Conservation (phyloP, 2,888 invertebrate species). For the Tipula confusa region DNA sequence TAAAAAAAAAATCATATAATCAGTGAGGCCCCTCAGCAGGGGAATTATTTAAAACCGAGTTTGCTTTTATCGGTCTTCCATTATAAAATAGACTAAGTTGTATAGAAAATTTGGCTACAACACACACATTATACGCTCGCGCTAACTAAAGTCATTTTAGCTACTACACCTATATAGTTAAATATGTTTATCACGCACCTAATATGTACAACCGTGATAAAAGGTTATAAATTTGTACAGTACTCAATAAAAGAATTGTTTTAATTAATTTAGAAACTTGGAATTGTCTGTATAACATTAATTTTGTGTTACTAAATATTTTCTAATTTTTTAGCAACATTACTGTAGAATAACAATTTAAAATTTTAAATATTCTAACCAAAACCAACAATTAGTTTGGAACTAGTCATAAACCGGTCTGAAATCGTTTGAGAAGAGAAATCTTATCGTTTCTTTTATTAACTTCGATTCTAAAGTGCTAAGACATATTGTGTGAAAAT, state of each 20-base stretch:
- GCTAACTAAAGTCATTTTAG: neutral
- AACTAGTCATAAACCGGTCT: too few relatives aligned
- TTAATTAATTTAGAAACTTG: conserved; percentile 20
- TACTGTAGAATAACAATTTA: neutral
- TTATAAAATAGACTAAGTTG: neutral
- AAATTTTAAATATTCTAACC: too few relatives aligned
- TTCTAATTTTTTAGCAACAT: neutral
- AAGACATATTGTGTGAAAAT: too few relatives aligned
- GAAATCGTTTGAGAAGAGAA: too few relatives aligned
- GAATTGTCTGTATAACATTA: neutral
- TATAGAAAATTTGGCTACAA: neutral
- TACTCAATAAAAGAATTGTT: neutral
- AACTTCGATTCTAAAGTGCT: too few relatives aligned
- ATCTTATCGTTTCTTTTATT: too few relatives aligned
- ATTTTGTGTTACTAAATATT: neutral
- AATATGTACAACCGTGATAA: neutral
- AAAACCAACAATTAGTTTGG: too few relatives aligned
- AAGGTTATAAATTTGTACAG: neutral
- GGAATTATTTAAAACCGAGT: conserved; percentile 15
- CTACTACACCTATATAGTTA: neutral
- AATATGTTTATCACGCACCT: neutral
- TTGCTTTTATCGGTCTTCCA: conserved; percentile 20
- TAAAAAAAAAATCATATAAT: neutral
- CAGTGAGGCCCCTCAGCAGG: neutral
- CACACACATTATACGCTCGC: neutral